Percentiles rank a stretch among this genome's conserved stretches.
These are phyloP conservation scores for Lutraria lutraria DNA, from an alignment of 2,888 invertebrate species.

Conservation along the genomic window DNA sequence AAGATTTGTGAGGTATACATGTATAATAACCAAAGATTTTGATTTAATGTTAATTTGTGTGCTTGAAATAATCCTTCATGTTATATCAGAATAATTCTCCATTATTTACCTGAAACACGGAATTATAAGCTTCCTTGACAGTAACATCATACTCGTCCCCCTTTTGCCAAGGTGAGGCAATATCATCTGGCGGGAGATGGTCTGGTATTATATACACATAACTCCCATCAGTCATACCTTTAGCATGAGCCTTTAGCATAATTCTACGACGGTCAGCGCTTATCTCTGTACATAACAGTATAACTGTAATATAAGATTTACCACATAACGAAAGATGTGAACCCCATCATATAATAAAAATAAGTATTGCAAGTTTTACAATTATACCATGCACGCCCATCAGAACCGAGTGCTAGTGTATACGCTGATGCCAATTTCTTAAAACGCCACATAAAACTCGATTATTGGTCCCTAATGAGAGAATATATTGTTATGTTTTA, in stretches of 20 bases:
- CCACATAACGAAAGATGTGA: background rate
- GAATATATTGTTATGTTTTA: too few species aligned
- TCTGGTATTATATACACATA: constrained; percentile 78
- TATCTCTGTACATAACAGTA: constrained; percentile 77
- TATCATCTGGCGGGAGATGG: constrained; percentile 75
- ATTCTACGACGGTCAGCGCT: constrained; percentile 68
- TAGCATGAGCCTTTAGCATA: constrained; percentile 68
- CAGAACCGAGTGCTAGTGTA: too few species aligned
- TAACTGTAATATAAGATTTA: constrained; percentile 67
- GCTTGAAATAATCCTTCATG: too few species aligned
- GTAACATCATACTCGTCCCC: constrained; percentile 59
- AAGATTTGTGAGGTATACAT: too few species aligned
- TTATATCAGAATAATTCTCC: background rate
- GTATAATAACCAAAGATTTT: too few species aligned
- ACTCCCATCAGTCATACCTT: constrained; percentile 76
- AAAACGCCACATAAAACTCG: too few species aligned
- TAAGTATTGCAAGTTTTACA: too few species aligned
- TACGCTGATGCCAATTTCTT: too few species aligned
- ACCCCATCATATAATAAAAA: too few species aligned
- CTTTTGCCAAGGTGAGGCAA: constrained; percentile 75
- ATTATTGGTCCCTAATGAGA: too few species aligned
- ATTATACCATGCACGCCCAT: too few species aligned
- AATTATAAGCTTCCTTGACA: constrained; percentile 69
- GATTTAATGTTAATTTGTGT: too few species aligned
- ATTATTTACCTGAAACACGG: constrained; percentile 74